phyloP scores from a whole-genome alignment of 1,140 invertebrate species.

The Brachionus manjavacas region DNA sequence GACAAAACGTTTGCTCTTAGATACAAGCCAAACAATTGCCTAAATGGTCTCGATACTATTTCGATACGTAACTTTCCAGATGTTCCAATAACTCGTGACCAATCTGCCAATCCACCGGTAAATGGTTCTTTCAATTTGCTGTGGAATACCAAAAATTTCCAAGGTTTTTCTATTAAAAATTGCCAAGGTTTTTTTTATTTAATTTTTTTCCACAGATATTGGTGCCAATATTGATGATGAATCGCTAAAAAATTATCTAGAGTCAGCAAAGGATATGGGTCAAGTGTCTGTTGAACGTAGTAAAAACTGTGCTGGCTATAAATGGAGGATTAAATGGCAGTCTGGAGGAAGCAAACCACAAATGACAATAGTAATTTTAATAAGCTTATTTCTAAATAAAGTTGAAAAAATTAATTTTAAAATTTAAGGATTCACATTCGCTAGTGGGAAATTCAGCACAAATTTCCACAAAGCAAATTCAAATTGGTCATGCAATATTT shows the following conservation, averaged over 20 bases:
- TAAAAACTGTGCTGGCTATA: conserved; percentile 45
- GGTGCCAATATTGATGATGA: background rate
- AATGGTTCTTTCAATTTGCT: background rate
- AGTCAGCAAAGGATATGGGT: background rate
- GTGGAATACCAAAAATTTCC: background rate
- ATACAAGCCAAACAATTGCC: conserved; percentile 34
- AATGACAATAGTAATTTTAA: background rate
- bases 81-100: background rate
- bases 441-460: background rate
- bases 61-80: background rate
- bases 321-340: conserved; percentile 45
- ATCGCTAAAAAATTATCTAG: background rate
- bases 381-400: background rate
- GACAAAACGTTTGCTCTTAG: background rate
- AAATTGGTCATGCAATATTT: conserved; percentile 42
- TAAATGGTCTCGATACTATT: background rate
- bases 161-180: background rate
- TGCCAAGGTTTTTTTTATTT: conserved; percentile 27
- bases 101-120: background rate
- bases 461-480: background rate
- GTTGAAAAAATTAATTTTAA: background rate
- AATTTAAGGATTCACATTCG: background rate
- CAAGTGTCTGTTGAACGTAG: background rate
- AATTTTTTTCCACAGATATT: background rate
- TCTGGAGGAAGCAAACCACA: conserved; percentile 47